Conservation (phyloP, 2,888 invertebrate genomes). For the Ischnura elegans region DNA sequence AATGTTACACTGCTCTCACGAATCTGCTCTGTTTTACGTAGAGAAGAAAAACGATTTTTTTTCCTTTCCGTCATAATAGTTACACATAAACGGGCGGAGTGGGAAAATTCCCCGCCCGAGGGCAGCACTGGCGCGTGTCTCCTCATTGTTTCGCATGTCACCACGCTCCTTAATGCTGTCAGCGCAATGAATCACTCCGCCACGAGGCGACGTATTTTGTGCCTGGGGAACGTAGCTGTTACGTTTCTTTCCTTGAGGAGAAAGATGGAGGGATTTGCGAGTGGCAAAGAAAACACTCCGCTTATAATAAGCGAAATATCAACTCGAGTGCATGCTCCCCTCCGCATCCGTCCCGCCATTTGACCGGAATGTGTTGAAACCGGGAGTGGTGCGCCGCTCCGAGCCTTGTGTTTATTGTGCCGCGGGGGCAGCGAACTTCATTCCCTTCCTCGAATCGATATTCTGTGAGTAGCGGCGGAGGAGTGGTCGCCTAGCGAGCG, state of each 20-base stretch:
- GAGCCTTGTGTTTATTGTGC: neutral
- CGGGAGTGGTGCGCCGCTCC: too few relatives aligned
- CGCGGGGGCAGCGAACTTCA: conserved; percentile 9
- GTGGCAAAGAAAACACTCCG: neutral
- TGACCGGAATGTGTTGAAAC: neutral
- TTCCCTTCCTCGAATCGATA: neutral
- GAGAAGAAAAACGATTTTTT: too few relatives aligned
- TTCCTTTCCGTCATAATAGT: too few relatives aligned
- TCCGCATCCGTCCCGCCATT: neutral
- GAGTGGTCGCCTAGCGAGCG: too few relatives aligned
- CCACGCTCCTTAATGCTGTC: neutral
- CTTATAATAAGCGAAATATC: conserved; percentile 6
- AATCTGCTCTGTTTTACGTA: too few relatives aligned
- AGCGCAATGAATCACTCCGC: neutral
- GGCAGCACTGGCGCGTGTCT: neutral
- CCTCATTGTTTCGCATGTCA: neutral
- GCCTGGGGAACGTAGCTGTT: too few relatives aligned
- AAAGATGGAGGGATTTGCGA: neutral
- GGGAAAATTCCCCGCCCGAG: too few relatives aligned
- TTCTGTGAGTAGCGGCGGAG: neutral
- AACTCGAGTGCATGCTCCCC: neutral
- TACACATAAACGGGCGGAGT: too few relatives aligned
- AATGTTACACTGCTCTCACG: too few relatives aligned
- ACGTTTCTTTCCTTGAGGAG: too few relatives aligned
- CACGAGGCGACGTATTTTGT: neutral